These are phyloP conservation scores for Epizoanthus fatuus DNA, from an alignment of 92 coral and sea anemone genomes.

Conservation along the genomic window DNA sequence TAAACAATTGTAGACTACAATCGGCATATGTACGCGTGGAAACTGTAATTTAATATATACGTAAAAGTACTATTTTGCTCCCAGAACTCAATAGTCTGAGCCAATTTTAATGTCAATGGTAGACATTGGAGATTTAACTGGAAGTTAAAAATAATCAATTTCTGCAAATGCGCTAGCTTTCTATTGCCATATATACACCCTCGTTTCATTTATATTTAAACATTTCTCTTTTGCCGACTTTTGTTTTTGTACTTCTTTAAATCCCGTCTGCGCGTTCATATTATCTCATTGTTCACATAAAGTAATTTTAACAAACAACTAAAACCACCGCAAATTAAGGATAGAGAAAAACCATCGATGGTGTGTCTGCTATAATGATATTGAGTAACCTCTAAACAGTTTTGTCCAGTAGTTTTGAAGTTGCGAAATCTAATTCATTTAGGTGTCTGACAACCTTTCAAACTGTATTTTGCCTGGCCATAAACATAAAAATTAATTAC, in stretches of 20 bases:
- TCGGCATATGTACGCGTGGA: not conserved
- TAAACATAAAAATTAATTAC: slow-evolving; percentile 3
- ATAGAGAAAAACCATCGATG: not conserved
- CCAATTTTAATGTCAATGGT: not conserved
- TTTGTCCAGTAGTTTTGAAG: not conserved
- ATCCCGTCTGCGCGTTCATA: slow-evolving; percentile 4
- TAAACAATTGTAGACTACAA: slow-evolving; percentile 36
- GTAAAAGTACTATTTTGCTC: not conserved
- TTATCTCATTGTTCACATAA: slow-evolving; percentile 16
- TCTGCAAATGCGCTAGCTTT: not conserved
- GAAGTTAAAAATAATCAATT: not conserved
- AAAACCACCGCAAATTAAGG: slow-evolving; percentile 15
- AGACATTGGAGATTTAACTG: not conserved
- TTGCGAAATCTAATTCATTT: slow-evolving; percentile 1
- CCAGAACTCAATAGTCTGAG: not conserved
- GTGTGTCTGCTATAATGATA: not conserved
- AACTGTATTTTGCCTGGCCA: not conserved
- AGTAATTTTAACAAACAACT: slow-evolving; percentile 12
- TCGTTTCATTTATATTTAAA: slow-evolving; percentile 13
- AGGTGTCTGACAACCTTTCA: slow-evolving; percentile 14
- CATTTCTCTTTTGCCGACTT: not conserved
- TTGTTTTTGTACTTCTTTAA: slow-evolving; percentile 9
- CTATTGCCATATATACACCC: not conserved
- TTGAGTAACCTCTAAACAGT: not conserved
- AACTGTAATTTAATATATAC: slow-evolving; percentile 1